Base-by-base conservation (phyloP, 2,113 vertebrate species). In the Malurus elegans region DNA sequence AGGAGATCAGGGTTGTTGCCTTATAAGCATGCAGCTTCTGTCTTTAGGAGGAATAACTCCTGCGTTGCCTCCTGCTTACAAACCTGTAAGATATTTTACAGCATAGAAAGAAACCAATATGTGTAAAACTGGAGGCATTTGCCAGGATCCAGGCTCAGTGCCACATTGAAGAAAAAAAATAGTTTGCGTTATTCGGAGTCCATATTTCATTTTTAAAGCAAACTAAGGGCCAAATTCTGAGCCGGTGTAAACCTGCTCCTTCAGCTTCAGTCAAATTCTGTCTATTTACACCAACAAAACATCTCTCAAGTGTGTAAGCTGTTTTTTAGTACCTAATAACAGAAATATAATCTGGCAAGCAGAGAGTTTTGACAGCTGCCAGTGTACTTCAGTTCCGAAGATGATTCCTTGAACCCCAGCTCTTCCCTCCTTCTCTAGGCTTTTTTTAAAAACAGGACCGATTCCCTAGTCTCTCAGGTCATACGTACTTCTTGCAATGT, bases 361-460 rank as follows among this genome's bases (percentile, higher is more conserved):
- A 79, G 67, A 57, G 50, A 53, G 28, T 60, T 88, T 96, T 78
- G 82, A 89, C 54, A 88, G 71, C 79, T 86, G 74, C 85, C 92
- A 87, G 36, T 12, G 51, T 47, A 45, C 26, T 88, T 78, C 69
- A 84, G 57, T 81, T 94, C 53, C 93, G 84, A 84, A 86, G 57
- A 95, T 74, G 61, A 84, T 88, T 92, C 69, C 78, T 88, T 94
- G 78, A 82, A 91, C 75, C 70, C 60, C 65, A 85, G 45, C 50
- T 95, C 50, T 80, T 91, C 64, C 65, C 80, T 73, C 21, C 61
- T 80, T 74, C 87, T 66, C 90, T 70, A 81, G 36, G 58, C 23
- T 90, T 96, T 36, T 70, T 88, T 80, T 90, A 71, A 94, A 94
- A 94, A 70, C 82, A 93, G 50, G 72, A 91, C 62, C 62, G 93